phyloP scores from a whole-genome alignment of 2,797 vertebrate genomes.

The Spinus pinus region DNA sequence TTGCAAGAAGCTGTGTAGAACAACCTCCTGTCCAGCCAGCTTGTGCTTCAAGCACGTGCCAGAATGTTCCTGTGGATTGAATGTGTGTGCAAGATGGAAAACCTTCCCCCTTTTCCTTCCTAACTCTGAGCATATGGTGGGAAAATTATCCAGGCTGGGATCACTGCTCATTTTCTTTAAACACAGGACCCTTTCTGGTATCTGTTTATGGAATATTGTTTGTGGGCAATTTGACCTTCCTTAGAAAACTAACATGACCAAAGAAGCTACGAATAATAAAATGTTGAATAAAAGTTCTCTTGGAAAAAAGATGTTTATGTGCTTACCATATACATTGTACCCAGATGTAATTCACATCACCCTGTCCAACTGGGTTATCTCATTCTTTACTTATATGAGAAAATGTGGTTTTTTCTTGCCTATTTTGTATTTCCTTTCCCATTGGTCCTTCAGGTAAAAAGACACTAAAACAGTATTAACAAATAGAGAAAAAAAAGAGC shows the following conservation, averaged over 20 bases:
- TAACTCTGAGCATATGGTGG: neutral
- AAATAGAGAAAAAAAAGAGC: neutral
- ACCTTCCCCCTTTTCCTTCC: neutral
- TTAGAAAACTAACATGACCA: neutral
- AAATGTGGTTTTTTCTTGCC: neutral
- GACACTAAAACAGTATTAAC: neutral
- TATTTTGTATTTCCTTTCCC: neutral
- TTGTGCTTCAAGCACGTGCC: neutral
- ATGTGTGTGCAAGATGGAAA: neutral
- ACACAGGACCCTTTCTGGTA: neutral
- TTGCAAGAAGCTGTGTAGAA: neutral
- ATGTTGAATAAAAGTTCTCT: neutral
- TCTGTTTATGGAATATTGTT: neutral
- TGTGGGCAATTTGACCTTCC: neutral
- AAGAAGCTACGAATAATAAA: neutral
- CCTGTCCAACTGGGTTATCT: neutral
- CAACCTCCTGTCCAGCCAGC: neutral
- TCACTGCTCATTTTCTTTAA: neutral
- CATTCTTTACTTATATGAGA: neutral
- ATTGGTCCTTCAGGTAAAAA: neutral
- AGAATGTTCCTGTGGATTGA: neutral
- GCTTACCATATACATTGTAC: neutral
- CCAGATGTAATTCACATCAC: neutral
- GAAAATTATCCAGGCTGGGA: neutral
- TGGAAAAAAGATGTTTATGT: neutral